Evolutionary conservation across 2,113 vertebrate species (phyloP).

Genomic region (Epinephelus cyanopodus): DNA sequence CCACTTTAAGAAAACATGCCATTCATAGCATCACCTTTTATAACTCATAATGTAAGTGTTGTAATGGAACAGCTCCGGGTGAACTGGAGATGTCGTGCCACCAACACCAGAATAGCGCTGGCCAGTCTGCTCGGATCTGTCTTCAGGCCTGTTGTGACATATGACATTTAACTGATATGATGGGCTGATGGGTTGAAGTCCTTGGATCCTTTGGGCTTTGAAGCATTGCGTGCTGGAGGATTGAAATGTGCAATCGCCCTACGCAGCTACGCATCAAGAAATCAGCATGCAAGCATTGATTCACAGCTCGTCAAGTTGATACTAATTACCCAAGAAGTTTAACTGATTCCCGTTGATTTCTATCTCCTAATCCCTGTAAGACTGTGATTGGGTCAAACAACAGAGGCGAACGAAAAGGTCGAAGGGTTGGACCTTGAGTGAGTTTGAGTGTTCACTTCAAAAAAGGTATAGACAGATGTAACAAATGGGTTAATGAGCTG

Average conservation of each 20-base stretch:
- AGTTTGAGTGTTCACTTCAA: constrained; percentile 64
- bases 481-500: constrained; percentile 55
- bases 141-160: constrained; percentile 50
- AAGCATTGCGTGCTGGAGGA: background rate
- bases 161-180: constrained; percentile 65
- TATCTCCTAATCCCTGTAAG: constrained; percentile 3
- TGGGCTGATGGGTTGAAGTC: constrained; percentile 26
- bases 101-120: constrained; percentile 10
- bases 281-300: constrained; percentile 35
- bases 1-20: background rate
- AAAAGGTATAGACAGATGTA: constrained; percentile 52
- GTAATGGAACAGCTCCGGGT: background rate
- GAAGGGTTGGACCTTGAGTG: constrained; percentile 40
- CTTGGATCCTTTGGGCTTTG: constrained; percentile 11
- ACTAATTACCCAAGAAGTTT: constrained; percentile 41
- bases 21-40: background rate
- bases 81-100: constrained; percentile 32
- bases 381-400: constrained; percentile 47
- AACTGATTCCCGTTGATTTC: constrained; percentile 46
- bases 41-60: constrained; percentile 4
- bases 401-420: constrained; percentile 37
- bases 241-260: constrained; percentile 6
- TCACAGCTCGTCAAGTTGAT: constrained; percentile 39
- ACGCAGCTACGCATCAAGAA: background rate
- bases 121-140: constrained; percentile 25